phyloP scores from a whole-genome alignment of 2,797 vertebrate species.

The Anolis apletophallus region DNA sequence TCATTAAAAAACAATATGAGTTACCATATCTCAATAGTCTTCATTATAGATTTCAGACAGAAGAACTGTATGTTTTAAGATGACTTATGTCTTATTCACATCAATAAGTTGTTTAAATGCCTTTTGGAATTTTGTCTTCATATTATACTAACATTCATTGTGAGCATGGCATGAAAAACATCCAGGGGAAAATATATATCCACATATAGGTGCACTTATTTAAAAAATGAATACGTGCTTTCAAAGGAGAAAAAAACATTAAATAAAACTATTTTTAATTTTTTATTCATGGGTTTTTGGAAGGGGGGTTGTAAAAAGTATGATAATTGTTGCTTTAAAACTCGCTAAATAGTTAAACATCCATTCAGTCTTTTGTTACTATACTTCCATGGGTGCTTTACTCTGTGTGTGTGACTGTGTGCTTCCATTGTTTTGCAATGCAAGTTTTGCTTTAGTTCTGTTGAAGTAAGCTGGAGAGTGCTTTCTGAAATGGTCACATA shows the following conservation, averaged over 20 bases:
- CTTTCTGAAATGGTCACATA: neutral
- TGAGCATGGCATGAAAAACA: neutral
- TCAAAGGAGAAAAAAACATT: neutral
- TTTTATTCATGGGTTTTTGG: slow-evolving; percentile 3
- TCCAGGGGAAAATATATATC: neutral
- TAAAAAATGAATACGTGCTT: neutral
- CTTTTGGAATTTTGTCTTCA: slow-evolving; percentile 15
- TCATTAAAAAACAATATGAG: accelerated
- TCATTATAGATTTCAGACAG: neutral
- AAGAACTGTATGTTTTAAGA: neutral
- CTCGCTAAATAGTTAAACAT: slow-evolving; percentile 10
- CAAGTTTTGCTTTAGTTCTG: neutral
- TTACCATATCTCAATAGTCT: neutral
- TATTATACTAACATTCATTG: neutral
- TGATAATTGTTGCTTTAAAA: slow-evolving; percentile 14
- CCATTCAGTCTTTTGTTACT: slow-evolving; percentile 20
- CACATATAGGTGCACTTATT: neutral
- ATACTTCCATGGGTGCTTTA: neutral
- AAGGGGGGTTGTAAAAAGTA: neutral
- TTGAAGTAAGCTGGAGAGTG: neutral
- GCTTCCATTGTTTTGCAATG: neutral
- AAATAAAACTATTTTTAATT: slow-evolving; percentile 3
- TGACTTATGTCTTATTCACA: neutral
- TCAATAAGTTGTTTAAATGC: neutral
- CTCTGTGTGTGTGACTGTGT: slow-evolving; percentile 1